phyloP scores from a whole-genome alignment of 53 echinoderm and acorn worm genomes.

The Stichopus horrens region DNA sequence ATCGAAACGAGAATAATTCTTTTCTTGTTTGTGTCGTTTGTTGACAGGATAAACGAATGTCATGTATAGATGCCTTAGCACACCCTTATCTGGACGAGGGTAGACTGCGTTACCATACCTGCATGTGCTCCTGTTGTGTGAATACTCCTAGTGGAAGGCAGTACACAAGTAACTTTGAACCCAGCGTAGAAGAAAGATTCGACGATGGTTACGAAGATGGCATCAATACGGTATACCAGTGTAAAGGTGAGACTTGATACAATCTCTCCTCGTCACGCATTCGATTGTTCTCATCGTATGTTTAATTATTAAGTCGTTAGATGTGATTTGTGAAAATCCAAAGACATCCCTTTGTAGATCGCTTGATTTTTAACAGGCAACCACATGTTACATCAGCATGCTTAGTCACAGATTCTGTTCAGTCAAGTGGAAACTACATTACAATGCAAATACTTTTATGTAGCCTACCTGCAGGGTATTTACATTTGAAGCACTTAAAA shows the following conservation, averaged over 20 bases:
- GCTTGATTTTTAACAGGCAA: neutral
- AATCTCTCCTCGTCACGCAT: neutral
- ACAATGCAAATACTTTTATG: too few species aligned
- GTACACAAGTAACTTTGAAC: conserved; percentile 98
- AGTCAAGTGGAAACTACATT: too few species aligned
- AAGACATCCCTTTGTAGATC: neutral
- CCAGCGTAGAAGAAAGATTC: conserved; percentile 80
- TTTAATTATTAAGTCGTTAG: neutral
- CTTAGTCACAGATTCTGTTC: too few species aligned
- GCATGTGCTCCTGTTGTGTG: conserved; percentile 97
- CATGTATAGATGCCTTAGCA: conserved; percentile 94
- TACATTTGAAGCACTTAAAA: too few species aligned
- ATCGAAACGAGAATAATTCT: neutral
- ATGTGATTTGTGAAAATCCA: neutral
- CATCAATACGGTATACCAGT: conserved; percentile 87
- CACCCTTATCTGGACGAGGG: conserved; percentile 99
- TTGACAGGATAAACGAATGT: conserved; percentile 89
- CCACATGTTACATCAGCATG: too few species aligned
- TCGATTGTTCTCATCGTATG: neutral
- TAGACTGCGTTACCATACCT: conserved; percentile 95
- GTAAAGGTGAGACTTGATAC: conserved; percentile 77
- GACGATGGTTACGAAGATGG: conserved; percentile 88
- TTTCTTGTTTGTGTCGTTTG: neutral
- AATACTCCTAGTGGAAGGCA: conserved; percentile 92
- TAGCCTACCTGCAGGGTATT: too few species aligned